phyloP scores from a whole-genome alignment of 2,797 vertebrate species.

The Mormyrus hasselquistii region DNA sequence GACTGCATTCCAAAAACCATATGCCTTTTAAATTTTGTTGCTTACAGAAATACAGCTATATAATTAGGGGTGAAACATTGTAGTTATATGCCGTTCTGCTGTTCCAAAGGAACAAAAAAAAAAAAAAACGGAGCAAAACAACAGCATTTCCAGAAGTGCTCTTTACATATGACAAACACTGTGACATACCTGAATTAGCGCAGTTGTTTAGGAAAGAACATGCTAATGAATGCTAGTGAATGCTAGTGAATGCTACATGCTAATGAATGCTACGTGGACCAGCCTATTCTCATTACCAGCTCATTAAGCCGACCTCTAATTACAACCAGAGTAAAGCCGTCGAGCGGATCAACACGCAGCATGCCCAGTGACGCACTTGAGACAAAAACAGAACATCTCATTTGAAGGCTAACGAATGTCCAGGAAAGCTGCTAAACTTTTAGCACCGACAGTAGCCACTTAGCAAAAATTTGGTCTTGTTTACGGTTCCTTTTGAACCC shows the following conservation, averaged over 20 bases:
- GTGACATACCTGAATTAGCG: not conserved
- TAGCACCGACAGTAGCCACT: not conserved
- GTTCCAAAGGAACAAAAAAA: not conserved
- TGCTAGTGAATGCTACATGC: not conserved
- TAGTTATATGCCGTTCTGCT: not conserved
- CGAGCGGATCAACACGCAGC: not conserved
- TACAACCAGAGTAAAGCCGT: not conserved
- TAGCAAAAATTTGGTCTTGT: not conserved
- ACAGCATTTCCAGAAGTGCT: not conserved
- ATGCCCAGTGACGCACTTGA: not conserved
- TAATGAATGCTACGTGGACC: not conserved
- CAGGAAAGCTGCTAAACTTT: not conserved
- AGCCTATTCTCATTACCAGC: not conserved
- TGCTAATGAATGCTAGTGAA: not conserved
- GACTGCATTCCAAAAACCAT: slow-evolving; percentile 3
- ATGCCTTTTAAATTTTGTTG: not conserved
- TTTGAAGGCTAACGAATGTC: not conserved
- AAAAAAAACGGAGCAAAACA: not conserved
- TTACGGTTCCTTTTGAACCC: not conserved
- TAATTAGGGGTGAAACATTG: not conserved
- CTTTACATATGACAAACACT: not conserved
- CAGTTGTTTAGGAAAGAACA: not conserved
- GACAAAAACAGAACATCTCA: slow-evolving; percentile 1
- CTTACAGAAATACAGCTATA: not conserved
- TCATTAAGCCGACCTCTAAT: not conserved